Evolutionary conservation across 2,113 vertebrate genomes (phyloP).

Genomic region (Boleophthalmus pectinirostris): DNA sequence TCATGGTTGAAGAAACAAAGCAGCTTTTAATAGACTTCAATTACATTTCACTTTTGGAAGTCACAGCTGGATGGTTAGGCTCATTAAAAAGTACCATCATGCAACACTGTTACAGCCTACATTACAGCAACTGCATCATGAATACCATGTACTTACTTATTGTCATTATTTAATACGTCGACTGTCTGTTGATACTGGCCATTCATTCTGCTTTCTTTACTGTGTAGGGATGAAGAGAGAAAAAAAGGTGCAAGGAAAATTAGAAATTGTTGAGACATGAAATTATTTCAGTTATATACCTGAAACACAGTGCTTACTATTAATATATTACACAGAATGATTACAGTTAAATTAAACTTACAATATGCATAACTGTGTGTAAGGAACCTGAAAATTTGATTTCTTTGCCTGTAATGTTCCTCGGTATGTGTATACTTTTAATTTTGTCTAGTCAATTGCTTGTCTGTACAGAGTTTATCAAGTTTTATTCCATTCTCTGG

Average conservation of each 20-base stretch:
- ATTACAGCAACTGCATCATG: slow-evolving; percentile 1
- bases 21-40: slow-evolving; percentile 51
- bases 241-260: not conserved
- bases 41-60: slow-evolving; percentile 51
- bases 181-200: slow-evolving; percentile 95
- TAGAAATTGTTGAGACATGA: not conserved
- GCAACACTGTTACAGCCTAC: not conserved
- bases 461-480: no score
- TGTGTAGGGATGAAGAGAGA: slow-evolving; percentile 53
- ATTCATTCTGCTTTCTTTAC: slow-evolving; percentile 99
- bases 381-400: not conserved
- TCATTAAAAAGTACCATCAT: slow-evolving; percentile 36
- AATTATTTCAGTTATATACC: not conserved
- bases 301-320: not conserved
- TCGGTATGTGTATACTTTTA: no score
- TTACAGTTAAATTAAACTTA: not conserved
- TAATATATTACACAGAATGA: not conserved
- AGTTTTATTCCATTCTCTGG: no score
- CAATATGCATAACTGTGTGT: not conserved
- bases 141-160: slow-evolving; percentile 87
- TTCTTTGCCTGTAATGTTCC: no score
- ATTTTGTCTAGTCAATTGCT: no score
- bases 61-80: slow-evolving; percentile 32
- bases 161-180: slow-evolving; percentile 95
- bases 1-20: not conserved